Conservation (phyloP, 2,888 invertebrate species). For the Lithosia quadra region DNA sequence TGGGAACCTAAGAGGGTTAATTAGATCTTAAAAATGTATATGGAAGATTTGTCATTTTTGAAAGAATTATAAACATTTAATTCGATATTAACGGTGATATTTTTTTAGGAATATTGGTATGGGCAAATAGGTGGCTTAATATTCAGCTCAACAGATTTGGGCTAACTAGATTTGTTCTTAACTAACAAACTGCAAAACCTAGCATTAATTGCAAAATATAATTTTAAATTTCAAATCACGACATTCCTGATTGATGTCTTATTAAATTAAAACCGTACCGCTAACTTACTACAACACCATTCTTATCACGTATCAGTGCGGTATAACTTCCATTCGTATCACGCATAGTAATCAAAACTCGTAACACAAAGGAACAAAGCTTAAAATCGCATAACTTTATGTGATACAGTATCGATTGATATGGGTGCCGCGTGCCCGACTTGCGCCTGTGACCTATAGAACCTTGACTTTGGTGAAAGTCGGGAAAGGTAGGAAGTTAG, state of each 20-base stretch:
- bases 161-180: not conserved
- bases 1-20: too few species aligned
- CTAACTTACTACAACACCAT: constrained; percentile 57
- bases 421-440: constrained; percentile 71
- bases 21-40: too few species aligned
- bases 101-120: too few species aligned
- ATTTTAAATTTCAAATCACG: not conserved
- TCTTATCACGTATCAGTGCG: constrained; percentile 70
- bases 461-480: constrained; percentile 80
- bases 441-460: constrained; percentile 81
- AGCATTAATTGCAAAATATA: not conserved
- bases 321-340: constrained; percentile 50
- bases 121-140: too few species aligned
- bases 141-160: too few species aligned
- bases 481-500: constrained; percentile 60
- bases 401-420: constrained; percentile 67
- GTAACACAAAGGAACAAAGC: constrained; percentile 50
- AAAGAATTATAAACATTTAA: too few species aligned
- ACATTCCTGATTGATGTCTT: constrained; percentile 14
- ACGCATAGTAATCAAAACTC: constrained; percentile 39
- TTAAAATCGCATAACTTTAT: constrained; percentile 43
- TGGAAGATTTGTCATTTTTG: too few species aligned
- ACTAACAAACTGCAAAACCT: too few species aligned
- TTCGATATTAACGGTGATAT: too few species aligned
- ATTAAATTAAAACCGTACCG: constrained; percentile 52